phyloP scores from a whole-genome alignment of 2,888 invertebrate species.

The Drosophila eohydei region DNA sequence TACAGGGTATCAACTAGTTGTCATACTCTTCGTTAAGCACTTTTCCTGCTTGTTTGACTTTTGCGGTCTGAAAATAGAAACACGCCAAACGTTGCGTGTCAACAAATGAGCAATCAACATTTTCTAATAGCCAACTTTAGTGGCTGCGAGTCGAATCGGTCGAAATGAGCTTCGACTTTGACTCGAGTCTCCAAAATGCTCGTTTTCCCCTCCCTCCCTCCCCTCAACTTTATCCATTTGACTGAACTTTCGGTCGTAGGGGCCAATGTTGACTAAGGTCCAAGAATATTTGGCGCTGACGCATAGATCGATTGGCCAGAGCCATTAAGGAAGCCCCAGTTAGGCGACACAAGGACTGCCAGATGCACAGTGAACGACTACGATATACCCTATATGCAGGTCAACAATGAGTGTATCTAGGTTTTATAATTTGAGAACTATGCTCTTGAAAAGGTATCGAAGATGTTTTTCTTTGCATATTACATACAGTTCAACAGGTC shows the following conservation, averaged over 20 bases:
- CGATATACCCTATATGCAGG: neutral
- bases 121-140: slow-evolving; percentile 64
- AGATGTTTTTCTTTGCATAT: neutral
- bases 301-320: slow-evolving; percentile 47
- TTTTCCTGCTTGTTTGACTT: slow-evolving; percentile 18
- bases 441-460: neutral
- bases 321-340: slow-evolving; percentile 24
- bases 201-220: neutral
- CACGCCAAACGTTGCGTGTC: slow-evolving; percentile 64
- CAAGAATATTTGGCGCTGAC: slow-evolving; percentile 59
- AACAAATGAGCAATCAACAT: slow-evolving; percentile 72
- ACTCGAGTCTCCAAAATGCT: slow-evolving; percentile 7
- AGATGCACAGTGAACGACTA: neutral
- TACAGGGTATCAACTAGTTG: slow-evolving; percentile 25
- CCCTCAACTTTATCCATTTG: slow-evolving; percentile 26
- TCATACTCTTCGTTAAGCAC: neutral
- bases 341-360: neutral
- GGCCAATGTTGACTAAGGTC: slow-evolving; percentile 71
- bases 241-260: slow-evolving; percentile 27
- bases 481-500: neutral
- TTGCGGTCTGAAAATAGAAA: slow-evolving; percentile 49
- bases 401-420: neutral
- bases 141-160: slow-evolving; percentile 40
- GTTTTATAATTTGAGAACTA: neutral
- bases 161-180: slow-evolving; percentile 32